Conservation (phyloP, 2,888 invertebrate genomes). For the Strigamia maritima region DNA sequence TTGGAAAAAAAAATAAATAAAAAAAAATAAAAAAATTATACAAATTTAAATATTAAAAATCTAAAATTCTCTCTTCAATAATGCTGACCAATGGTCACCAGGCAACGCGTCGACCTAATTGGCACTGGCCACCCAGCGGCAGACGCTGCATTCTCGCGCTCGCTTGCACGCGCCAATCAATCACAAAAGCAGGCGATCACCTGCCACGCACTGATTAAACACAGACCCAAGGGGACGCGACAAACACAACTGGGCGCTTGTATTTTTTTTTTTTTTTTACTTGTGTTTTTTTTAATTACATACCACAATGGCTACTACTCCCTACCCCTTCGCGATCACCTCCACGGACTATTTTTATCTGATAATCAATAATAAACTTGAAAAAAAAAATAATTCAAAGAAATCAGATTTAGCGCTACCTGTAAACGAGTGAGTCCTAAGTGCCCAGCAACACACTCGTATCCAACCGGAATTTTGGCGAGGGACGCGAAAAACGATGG, state of each 20-base stretch:
- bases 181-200: conserved; percentile 27
- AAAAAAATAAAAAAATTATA: neutral
- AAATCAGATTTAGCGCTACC: conserved; percentile 19
- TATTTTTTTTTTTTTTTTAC: neutral
- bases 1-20: neutral
- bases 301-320: conserved; percentile 16
- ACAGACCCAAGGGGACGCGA: conserved; percentile 29
- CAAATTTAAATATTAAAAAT: conserved; percentile 36
- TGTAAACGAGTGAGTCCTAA: conserved; percentile 13
- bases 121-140: conserved; percentile 34
- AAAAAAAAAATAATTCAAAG: neutral
- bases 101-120: conserved; percentile 31
- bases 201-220: conserved; percentile 29
- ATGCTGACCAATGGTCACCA: conserved; percentile 35
- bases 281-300: conserved; percentile 17
- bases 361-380: neutral
- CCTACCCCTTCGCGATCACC: neutral
- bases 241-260: conserved; percentile 18
- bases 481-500: conserved; percentile 21
- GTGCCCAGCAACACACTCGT: neutral
- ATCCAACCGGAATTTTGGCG: conserved; percentile 17
- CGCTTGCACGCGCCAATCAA: conserved; percentile 29
- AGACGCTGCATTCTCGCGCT: conserved; percentile 25
- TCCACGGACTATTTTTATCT: neutral
- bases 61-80: neutral